phyloP scores from a whole-genome alignment of 2,113 vertebrate genomes.

The Pimephales promelas region DNA sequence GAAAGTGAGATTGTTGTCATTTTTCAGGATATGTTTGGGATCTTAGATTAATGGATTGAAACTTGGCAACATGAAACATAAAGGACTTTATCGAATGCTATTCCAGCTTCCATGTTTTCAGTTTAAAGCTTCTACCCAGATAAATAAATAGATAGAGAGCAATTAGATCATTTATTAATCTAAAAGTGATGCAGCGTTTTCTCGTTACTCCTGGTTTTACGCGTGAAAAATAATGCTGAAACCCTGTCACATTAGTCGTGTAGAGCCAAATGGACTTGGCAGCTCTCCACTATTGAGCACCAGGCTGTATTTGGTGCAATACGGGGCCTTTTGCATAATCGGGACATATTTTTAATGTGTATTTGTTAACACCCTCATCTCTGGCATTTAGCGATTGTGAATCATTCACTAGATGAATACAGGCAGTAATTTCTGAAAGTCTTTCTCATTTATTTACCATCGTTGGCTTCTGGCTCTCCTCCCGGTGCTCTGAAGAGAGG shows the following conservation, averaged over 20 bases:
- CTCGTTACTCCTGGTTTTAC: not conserved
- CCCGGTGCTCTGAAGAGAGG: conserved; percentile 18
- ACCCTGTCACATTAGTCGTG: not conserved
- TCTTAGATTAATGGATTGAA: not conserved
- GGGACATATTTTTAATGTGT: conserved; percentile 19
- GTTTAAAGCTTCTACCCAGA: not conserved
- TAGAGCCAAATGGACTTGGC: conserved; percentile 7
- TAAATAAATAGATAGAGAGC: not conserved
- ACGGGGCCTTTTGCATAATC: conserved; percentile 36
- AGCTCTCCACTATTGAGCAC: conserved; percentile 5
- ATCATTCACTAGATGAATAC: conserved; percentile 26
- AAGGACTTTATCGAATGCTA: not conserved
- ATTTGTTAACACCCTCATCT: conserved; percentile 46
- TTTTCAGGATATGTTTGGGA: not conserved
- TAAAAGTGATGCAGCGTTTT: not conserved
- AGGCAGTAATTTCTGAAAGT: conserved; percentile 30
- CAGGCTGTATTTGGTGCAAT: not conserved
- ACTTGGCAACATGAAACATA: not conserved
- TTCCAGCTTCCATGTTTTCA: not conserved
- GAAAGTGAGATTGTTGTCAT: not conserved
- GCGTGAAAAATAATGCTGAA: not conserved
- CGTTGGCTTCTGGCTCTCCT: conserved; percentile 45
- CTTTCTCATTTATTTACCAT: conserved; percentile 50
- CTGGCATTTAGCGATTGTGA: conserved; percentile 46
- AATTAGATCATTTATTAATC: not conserved